Percentiles rank a stretch among this genome's conserved stretches.
phyloP scores from a whole-genome alignment of 64 coral and sea anemone genomes.

The Acropora tenuis region DNA sequence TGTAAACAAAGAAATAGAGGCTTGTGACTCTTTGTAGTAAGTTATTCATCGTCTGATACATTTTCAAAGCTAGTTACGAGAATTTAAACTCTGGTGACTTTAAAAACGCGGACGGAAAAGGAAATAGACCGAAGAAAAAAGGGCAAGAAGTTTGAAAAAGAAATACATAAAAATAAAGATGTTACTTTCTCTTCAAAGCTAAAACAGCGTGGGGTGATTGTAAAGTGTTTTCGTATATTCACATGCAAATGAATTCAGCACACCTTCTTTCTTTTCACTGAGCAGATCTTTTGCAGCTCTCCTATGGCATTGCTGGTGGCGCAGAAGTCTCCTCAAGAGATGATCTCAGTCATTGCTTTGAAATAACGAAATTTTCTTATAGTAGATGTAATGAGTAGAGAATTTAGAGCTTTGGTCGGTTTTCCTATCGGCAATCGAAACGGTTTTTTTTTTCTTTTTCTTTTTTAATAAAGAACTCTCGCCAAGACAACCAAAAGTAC shows the following conservation, averaged over 20 bases:
- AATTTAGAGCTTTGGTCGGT: too few relatives aligned
- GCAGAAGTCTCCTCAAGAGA: too few relatives aligned
- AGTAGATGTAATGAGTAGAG: too few relatives aligned
- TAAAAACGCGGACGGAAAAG: background rate
- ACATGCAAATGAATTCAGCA: background rate
- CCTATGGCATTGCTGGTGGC: too few relatives aligned
- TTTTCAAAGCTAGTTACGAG: background rate
- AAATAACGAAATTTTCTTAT: too few relatives aligned
- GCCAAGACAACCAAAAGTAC: too few relatives aligned
- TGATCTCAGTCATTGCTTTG: too few relatives aligned
- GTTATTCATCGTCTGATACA: background rate
- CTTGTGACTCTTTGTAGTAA: conserved; percentile 11
- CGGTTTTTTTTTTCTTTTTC: too few relatives aligned
- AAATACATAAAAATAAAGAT: background rate
- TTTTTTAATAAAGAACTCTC: too few relatives aligned
- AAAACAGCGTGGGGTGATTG: background rate
- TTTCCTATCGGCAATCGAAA: too few relatives aligned
- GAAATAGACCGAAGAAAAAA: background rate
- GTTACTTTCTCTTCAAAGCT: background rate
- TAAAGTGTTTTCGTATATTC: background rate
- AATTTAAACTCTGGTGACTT: background rate
- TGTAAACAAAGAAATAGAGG: background rate
- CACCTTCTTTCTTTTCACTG: background rate
- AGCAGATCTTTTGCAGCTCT: background rate
- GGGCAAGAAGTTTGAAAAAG: background rate